A percentile compares a stretch with the other conserved stretches of the same genome.
phyloP scores from a whole-genome alignment of 2,888 invertebrate species.

The Lacanobia wlatinum region DNA sequence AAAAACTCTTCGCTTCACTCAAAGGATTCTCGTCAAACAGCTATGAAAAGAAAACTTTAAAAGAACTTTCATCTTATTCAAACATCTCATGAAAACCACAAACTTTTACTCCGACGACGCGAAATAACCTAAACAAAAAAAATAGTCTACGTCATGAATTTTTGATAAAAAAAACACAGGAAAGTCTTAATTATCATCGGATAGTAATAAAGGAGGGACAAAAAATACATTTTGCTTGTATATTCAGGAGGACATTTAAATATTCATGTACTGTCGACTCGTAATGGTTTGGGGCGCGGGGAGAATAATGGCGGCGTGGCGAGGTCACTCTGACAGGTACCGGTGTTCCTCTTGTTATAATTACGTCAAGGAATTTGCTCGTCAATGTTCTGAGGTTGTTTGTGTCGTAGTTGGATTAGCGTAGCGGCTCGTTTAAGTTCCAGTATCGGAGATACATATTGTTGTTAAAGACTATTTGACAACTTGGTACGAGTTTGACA shows the following conservation, averaged over 20 bases:
- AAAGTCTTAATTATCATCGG: constrained; percentile 71
- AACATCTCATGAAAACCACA: constrained; percentile 19
- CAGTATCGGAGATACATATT: neutral
- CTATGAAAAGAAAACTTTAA: constrained; percentile 26
- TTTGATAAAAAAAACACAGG: constrained; percentile 20
- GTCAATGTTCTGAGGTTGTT: constrained; percentile 15
- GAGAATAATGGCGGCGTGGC: constrained; percentile 57
- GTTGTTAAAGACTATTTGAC: neutral
- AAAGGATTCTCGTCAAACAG: constrained; percentile 40
- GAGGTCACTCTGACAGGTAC: constrained; percentile 36
- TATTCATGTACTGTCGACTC: constrained; percentile 73
- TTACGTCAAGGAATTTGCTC: constrained; percentile 32
- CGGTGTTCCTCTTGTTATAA: constrained; percentile 42
- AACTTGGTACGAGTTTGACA: neutral
- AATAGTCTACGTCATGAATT: constrained; percentile 21
- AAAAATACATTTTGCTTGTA: constrained; percentile 67
- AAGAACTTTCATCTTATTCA: constrained; percentile 34
- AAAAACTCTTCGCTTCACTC: constrained; percentile 1
- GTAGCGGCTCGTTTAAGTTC: neutral
- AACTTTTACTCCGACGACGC: constrained; percentile 19
- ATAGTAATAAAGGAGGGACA: constrained; percentile 68
- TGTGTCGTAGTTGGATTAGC: constrained; percentile 3
- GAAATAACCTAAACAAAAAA: constrained; percentile 14
- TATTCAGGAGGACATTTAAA: constrained; percentile 71
- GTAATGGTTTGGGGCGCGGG: constrained; percentile 65